phyloP scores from a whole-genome alignment of 1,140 invertebrate species.

The Conus ventricosus region DNA sequence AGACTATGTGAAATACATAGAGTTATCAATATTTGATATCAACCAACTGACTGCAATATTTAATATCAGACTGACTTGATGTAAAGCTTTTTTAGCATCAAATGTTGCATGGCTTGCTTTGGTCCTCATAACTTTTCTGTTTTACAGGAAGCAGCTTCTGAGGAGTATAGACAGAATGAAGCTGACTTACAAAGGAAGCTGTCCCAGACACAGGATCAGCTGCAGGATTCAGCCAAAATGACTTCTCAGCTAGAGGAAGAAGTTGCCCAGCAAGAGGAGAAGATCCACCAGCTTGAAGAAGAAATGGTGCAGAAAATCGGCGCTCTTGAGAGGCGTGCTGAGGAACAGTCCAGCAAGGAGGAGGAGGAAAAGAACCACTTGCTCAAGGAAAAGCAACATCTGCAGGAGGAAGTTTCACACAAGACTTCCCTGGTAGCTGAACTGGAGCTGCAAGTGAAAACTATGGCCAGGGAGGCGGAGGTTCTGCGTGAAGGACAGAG shows the following conservation, averaged over 20 bases:
- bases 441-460: constrained; percentile 47
- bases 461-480: constrained; percentile 46
- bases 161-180: not conserved
- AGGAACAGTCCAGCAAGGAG: constrained; percentile 38
- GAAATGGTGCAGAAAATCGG: constrained; percentile 9
- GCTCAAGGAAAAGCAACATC: constrained; percentile 16
- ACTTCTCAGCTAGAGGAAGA: not conserved
- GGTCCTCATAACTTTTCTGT: not conserved
- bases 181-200: not conserved
- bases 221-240: not conserved
- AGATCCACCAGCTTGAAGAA: constrained; percentile 27
- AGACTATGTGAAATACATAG: too few relatives aligned
- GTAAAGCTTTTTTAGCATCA: not conserved
- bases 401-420: constrained; percentile 14
- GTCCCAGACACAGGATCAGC: not conserved
- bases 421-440: constrained; percentile 24
- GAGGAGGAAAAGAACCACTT: constrained; percentile 40
- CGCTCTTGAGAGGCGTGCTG: constrained; percentile 24
- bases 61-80: too few relatives aligned
- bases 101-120: not conserved
- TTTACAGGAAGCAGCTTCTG: not conserved
- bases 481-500: constrained; percentile 49
- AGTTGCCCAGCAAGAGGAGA: not conserved
- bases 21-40: too few relatives aligned
- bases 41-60: too few relatives aligned